These are phyloP conservation scores for Drosophila atroscutellata DNA, from an alignment of 2,888 invertebrate species.

Conservation along the genomic window DNA sequence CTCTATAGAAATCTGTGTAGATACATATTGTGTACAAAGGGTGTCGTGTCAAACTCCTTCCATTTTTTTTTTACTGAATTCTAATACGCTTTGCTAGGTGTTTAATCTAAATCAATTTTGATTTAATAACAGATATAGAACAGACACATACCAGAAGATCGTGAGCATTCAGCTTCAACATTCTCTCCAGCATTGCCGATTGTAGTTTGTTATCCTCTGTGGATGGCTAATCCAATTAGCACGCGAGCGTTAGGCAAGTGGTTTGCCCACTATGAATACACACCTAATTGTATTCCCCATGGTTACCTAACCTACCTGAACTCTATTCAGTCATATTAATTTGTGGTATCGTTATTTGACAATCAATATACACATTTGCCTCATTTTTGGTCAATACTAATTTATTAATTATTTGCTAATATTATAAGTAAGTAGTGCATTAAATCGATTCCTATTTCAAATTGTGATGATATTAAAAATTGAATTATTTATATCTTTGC, in stretches of 20 bases:
- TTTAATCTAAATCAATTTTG: no score
- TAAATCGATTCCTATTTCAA: neutral
- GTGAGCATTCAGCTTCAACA: conserved; percentile 69
- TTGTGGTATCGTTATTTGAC: neutral
- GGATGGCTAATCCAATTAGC: conserved; percentile 44
- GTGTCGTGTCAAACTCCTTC: neutral
- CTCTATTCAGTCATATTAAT: neutral
- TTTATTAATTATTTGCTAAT: neutral
- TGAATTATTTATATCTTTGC: neutral
- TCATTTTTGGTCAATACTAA: neutral
- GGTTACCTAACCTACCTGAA: neutral
- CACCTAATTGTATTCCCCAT: no score
- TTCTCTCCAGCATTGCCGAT: conserved; percentile 40
- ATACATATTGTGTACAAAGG: neutral
- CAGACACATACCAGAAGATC: conserved; percentile 75
- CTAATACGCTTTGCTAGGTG: no score
- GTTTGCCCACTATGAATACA: conserved; percentile 1
- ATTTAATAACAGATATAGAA: neutral
- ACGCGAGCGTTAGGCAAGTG: conserved; percentile 42
- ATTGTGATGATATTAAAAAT: neutral
- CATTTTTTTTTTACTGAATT: neutral
- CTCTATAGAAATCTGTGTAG: neutral
- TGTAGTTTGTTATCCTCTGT: conserved; percentile 10
- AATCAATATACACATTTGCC: neutral
- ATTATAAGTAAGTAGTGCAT: neutral